Evolutionary conservation across 2,888 invertebrate species (phyloP), one percentile per base, ranked within the genome.

Genomic region (Hedya salicella): DNA sequence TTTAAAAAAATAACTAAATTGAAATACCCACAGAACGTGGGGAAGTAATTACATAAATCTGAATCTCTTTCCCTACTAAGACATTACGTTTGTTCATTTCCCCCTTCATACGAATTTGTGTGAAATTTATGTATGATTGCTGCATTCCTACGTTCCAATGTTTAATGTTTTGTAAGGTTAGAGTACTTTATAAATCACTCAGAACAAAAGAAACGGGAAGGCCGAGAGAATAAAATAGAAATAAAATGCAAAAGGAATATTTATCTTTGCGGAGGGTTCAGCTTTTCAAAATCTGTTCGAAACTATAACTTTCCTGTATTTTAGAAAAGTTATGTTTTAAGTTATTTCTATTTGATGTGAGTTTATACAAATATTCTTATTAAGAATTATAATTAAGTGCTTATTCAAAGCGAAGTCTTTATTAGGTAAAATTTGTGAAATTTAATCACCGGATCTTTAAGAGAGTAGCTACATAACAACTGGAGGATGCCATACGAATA

Each of bases 211-310:
- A 71, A 70, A 61, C 21, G 67, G 67, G 67, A 59, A 49, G 57
- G 68, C 67, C 56, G 39, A 62, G 59, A 61, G 53, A 60, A 65
- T 65, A 60, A 68, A 65, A 65, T 63, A 68, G 72, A 70, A 80
- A 79, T 78, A 79, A 81, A 81, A 81, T 78, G 77, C 78, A 78
- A 80, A 81, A 75, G 73, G 73, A 75, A 74, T 75, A 76, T 77
- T 76, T 78, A 77, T 78, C 76, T 77, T 78, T 78, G 77, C 4
- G 30, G 2, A 61, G 66, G 61, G 66, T 54, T 61, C 66, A 9
- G 60, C 13, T 5, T 8, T 50, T 13, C n/a, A 25, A 46, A 17
- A 16, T 19, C 13, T 53, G n/a, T 48, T 25, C n/a, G 25, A 30
- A 44, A 11, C n/a, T 17, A 13, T 52, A 17, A 4, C 5, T 49